Evolutionary conservation across 2,797 vertebrate species (phyloP), one percentile per base, ranked within the genome.

Genomic region (Liparis tanakae): DNA sequence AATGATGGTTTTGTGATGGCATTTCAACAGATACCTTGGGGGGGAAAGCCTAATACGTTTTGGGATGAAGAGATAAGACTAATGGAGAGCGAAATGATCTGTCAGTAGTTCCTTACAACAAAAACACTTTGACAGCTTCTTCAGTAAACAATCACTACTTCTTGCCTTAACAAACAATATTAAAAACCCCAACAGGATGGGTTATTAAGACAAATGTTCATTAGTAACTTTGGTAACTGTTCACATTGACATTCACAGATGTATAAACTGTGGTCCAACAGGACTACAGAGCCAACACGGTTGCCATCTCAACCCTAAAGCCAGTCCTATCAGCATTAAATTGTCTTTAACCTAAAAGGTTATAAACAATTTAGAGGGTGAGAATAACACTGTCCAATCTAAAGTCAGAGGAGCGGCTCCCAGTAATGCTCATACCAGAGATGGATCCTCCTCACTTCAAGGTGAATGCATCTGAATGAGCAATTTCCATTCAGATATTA

Each of bases 401-500:
- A 70, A 72, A 61, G 67, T 36, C 64, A 78, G 74, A 65, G 70
- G 34, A 80, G 66, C 72, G 22, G 69, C 67, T 74, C 74, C 22
- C 54, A 51, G 66, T 79, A 82, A 84, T 81, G 81, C 69, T 87
- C 80, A 76, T 89, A 84, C 37, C 53, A 59, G 53, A 83, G 79
- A 85, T 83, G 70, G 81, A 85, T 84, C 80, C 72, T 61, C 57
- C 80, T 92, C 80, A 83, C 78, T 91, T 91, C 79, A 85, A 88
- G 83, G 89, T 90, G 87, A 92, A 90, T 62, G 76, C 72, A 74
- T 89, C 86, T 90, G 78, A 84, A 68, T 84, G 84, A 85, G 73
- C 76, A 83, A 89, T 92, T 92, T 89, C 85, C 72, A 89, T 91
- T 86, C 82, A 82, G 76, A 90, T 87, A 79, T 90, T 86, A 88